Evolutionary conservation across 2,797 vertebrate genomes (phyloP).

Genomic region (Perdix hodgsoniae): DNA sequence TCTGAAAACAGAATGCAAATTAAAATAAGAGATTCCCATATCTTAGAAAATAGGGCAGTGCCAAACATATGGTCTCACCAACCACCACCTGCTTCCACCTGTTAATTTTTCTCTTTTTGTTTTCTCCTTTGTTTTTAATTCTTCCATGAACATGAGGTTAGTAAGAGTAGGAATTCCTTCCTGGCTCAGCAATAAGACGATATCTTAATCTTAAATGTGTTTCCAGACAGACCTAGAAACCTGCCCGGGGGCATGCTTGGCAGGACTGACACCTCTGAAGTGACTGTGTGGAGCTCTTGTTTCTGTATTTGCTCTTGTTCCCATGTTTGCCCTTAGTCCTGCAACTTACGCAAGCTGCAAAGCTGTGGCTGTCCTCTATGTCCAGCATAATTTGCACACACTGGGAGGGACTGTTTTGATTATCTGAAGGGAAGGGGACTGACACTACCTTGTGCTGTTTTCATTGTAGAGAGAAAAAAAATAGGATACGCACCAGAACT

Average conservation of each 20-base stretch:
- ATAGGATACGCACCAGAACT: neutral
- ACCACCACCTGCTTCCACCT: neutral
- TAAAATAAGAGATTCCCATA: neutral
- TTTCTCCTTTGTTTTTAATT: neutral
- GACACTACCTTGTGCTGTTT: neutral
- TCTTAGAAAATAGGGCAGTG: neutral
- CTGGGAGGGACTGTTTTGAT: neutral
- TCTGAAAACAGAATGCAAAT: neutral
- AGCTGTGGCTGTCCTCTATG: neutral
- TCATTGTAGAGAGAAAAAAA: neutral
- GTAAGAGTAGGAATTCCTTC: neutral
- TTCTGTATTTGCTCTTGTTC: neutral
- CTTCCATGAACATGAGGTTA: neutral
- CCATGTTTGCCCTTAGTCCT: neutral
- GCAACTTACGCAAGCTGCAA: neutral
- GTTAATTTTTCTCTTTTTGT: neutral
- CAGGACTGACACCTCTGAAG: neutral
- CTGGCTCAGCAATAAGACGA: neutral
- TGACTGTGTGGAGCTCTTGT: neutral
- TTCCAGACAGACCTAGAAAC: neutral
- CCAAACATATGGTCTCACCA: neutral
- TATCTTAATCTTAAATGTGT: neutral
- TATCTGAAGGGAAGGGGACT: neutral
- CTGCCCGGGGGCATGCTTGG: rapidly evolving
- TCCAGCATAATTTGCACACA: neutral